Percentiles rank a stretch among this genome's conserved stretches.
Evolutionary conservation across 2,888 invertebrate genomes (phyloP).

Genomic region (Chirona hameri): DNA sequence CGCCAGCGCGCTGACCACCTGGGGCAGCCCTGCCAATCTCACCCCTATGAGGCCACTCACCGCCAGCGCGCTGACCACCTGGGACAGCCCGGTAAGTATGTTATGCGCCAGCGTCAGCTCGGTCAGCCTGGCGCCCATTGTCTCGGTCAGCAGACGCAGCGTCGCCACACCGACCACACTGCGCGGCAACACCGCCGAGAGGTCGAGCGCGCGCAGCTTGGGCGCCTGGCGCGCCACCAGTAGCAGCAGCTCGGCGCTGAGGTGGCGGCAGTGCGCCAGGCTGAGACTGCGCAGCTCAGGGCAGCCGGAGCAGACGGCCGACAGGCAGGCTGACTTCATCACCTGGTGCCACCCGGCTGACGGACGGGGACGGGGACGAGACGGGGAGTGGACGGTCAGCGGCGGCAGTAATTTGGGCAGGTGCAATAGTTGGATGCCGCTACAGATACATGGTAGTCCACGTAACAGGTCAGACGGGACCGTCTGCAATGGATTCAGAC

Average conservation of each 20-base stretch:
- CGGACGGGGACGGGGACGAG: constrained; percentile 37
- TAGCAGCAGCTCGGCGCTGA: constrained; percentile 67
- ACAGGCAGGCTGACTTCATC: constrained; percentile 66
- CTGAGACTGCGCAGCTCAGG: constrained; percentile 65
- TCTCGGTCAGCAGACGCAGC: constrained; percentile 58
- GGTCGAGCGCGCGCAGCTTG: constrained; percentile 68
- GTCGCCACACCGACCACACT: constrained; percentile 35
- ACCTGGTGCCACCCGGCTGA: constrained; percentile 76
- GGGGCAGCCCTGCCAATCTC: too few relatives aligned
- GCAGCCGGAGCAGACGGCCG: constrained; percentile 66
- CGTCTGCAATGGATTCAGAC: too few relatives aligned
- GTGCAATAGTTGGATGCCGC: not conserved
- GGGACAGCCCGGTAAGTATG: constrained; percentile 72
- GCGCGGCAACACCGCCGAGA: constrained; percentile 58
- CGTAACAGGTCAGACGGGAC: too few relatives aligned
- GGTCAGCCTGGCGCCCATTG: constrained; percentile 67
- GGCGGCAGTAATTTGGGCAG: not conserved
- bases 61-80: constrained; percentile 68
- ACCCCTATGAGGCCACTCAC: constrained; percentile 56
- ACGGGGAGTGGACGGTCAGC: not conserved
- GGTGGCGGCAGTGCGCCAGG: constrained; percentile 69
- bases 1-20: too few relatives aligned
- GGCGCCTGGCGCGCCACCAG: constrained; percentile 62
- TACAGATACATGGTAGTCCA: not conserved
- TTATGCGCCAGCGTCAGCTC: constrained; percentile 76